Evolutionary conservation across 1,140 invertebrate species (phyloP).

Genomic region (Drosophila ercepeae): DNA sequence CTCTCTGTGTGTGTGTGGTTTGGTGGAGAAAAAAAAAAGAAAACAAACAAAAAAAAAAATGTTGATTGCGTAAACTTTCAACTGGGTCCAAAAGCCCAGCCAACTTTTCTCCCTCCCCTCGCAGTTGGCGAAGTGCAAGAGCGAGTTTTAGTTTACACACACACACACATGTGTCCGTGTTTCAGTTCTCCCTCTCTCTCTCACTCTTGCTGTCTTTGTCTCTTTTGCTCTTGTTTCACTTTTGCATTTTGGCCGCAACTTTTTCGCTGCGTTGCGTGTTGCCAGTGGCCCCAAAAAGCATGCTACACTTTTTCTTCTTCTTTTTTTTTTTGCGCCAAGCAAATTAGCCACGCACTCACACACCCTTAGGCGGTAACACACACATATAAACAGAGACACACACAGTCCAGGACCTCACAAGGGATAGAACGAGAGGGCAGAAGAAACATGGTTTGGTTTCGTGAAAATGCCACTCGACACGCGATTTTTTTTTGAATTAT

Average conservation of each 20-base stretch:
- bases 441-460: background rate
- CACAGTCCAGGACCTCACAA: slow-evolving; percentile 8
- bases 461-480: slow-evolving; percentile 9
- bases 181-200: no score
- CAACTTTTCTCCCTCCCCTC: slow-evolving; percentile 32
- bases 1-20: no score
- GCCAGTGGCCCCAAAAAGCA: slow-evolving; percentile 53
- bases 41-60: slow-evolving; percentile 41
- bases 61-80: slow-evolving; percentile 60
- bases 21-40: slow-evolving; percentile 40
- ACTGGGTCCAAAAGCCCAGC: slow-evolving; percentile 31
- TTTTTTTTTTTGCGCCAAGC: no score
- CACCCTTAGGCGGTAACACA: slow-evolving; percentile 5
- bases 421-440: background rate
- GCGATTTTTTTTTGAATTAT: slow-evolving; percentile 31
- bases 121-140: slow-evolving; percentile 46
- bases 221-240: slow-evolving; percentile 16
- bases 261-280: slow-evolving; percentile 53
- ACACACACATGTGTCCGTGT: slow-evolving; percentile 3
- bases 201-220: background rate
- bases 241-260: slow-evolving; percentile 49
- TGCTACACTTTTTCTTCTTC: slow-evolving; percentile 48
- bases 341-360: slow-evolving; percentile 51
- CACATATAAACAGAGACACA: background rate
- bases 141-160: slow-evolving; percentile 45